phyloP scores from a whole-genome alignment of 30 jellyfish, hydroid and myxozoan genomes.

The Aurelia coerulea region DNA sequence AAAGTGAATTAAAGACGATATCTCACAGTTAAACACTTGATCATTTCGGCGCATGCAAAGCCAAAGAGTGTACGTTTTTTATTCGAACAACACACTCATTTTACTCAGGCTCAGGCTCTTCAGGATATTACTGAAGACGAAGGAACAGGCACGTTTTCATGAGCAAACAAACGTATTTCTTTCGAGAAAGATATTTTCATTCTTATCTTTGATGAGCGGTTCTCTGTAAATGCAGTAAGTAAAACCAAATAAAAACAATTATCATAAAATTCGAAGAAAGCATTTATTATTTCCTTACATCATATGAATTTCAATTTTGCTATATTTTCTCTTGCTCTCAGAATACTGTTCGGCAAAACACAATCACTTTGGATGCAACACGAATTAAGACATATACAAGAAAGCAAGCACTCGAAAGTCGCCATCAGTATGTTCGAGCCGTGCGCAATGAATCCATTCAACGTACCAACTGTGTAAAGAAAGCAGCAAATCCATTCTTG shows the following conservation, averaged over 20 bases:
- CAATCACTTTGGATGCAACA: constrained; percentile 16
- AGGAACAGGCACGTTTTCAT: too few relatives aligned
- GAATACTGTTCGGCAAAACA: constrained; percentile 11
- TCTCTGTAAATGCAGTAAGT: neutral
- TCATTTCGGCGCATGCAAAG: too few relatives aligned
- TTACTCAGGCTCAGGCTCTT: too few relatives aligned
- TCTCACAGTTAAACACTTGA: too few relatives aligned
- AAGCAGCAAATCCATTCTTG: constrained; percentile 8
- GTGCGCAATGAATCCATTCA: constrained; percentile 15
- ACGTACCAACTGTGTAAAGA: constrained; percentile 17
- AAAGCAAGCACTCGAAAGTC: constrained; percentile 34
- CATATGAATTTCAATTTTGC: neutral
- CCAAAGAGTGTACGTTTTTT: too few relatives aligned
- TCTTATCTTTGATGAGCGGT: too few relatives aligned
- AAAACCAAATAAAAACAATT: constrained; percentile 7
- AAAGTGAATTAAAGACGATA: too few relatives aligned
- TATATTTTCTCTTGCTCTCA: constrained; percentile 10
- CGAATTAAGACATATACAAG: constrained; percentile 10
- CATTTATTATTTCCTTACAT: neutral
- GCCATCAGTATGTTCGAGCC: constrained; percentile 10
- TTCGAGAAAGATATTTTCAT: too few relatives aligned
- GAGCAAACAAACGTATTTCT: too few relatives aligned
- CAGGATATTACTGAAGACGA: too few relatives aligned
- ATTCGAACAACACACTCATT: too few relatives aligned
- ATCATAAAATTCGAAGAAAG: neutral